phyloP scores from a whole-genome alignment of 2,797 vertebrate species.

The Gambusia yucatana region DNA sequence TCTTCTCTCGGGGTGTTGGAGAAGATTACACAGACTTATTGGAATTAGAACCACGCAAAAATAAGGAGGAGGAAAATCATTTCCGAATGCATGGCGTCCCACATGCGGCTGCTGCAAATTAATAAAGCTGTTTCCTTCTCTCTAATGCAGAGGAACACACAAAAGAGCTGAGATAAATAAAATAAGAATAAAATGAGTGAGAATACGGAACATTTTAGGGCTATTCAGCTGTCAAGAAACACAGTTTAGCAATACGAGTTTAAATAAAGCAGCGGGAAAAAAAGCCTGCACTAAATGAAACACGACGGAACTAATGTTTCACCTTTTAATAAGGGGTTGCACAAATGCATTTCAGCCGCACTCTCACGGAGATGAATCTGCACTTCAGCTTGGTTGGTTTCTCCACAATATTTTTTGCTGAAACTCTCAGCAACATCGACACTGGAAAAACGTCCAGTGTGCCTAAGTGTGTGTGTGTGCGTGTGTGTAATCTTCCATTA shows the following conservation, averaged over 20 bases:
- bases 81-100: constrained; percentile 38
- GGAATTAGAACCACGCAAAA: constrained; percentile 42
- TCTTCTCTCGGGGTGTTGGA: constrained; percentile 37
- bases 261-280: constrained; percentile 21
- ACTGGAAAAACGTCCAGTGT: constrained; percentile 51
- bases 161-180: constrained; percentile 17
- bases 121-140: constrained; percentile 31
- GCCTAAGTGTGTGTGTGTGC: constrained; percentile 16
- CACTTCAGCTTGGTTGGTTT: constrained; percentile 25
- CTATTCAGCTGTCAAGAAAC: constrained; percentile 40
- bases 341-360: constrained; percentile 72
- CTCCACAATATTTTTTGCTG: constrained; percentile 40
- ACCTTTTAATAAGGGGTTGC: constrained; percentile 74
- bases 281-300: constrained; percentile 33
- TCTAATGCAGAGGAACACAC: constrained; percentile 30
- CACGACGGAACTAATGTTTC: constrained; percentile 46
- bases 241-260: constrained; percentile 26
- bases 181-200: constrained; percentile 24
- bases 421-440: constrained; percentile 51
- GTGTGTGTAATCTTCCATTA: constrained; percentile 57
- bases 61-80: constrained; percentile 32
- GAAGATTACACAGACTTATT: constrained; percentile 53
- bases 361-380: constrained; percentile 42
- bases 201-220: constrained; percentile 25
- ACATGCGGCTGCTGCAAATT: constrained; percentile 57